Conservation (phyloP, 2,888 invertebrate genomes). For the Dichetophora obliterata region DNA sequence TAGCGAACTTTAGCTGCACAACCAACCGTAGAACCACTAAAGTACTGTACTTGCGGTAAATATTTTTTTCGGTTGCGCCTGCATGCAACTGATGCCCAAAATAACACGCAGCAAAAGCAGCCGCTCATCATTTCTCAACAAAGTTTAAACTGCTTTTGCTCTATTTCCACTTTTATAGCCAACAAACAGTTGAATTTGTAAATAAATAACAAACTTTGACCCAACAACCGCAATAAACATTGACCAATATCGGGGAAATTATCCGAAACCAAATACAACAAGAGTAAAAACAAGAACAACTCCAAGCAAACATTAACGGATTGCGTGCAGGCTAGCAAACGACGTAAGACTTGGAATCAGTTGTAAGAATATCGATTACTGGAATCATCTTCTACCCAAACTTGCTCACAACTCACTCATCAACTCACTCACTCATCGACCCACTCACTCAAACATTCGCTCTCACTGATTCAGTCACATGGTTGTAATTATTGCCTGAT, state of each 20-base stretch:
- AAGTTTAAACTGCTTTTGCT: constrained; percentile 1
- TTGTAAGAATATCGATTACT: constrained; percentile 8
- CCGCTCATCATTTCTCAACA: no score
- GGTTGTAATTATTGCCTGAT: neutral
- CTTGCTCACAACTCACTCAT: no score
- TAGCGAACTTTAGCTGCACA: no score
- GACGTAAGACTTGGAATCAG: neutral
- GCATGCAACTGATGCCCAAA: no score
- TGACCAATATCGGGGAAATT: constrained; percentile 11
- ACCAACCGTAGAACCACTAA: no score
- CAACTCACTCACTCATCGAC: no score
- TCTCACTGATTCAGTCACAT: no score
- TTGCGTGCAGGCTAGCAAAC: neutral
- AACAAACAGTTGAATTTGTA: neutral
- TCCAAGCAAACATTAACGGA: neutral
- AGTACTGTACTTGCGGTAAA: no score
- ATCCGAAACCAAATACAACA: neutral
- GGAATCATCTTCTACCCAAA: no score
- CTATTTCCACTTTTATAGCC: neutral
- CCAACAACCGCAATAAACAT: neutral
- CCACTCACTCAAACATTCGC: no score
- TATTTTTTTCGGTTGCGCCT: no score
- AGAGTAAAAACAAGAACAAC: neutral
- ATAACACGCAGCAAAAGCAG: no score
- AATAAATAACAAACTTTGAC: constrained; percentile 7